phyloP scores from a whole-genome alignment of 1,140 invertebrate species.

The Temnothorax longispinosus region DNA sequence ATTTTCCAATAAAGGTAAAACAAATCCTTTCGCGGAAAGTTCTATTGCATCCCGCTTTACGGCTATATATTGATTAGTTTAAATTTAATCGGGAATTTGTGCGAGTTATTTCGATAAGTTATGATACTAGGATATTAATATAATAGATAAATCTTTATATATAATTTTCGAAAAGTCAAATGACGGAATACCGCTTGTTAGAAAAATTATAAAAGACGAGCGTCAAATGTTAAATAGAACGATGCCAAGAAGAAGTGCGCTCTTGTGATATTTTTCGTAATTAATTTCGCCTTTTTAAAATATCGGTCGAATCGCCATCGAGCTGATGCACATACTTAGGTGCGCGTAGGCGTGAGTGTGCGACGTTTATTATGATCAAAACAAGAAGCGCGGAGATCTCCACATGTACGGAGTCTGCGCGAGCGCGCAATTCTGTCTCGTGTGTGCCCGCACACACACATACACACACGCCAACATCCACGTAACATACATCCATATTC shows the following conservation, averaged over 20 bases:
- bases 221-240: background rate
- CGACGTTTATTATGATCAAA: slow-evolving; percentile 27
- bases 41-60: background rate
- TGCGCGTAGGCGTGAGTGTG: background rate
- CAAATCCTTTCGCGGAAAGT: background rate
- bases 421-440: background rate
- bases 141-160: background rate
- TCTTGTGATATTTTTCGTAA: background rate
- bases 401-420: slow-evolving; percentile 35
- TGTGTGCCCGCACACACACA: background rate
- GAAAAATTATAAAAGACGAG: background rate
- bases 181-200: too few species aligned
- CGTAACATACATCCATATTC: background rate
- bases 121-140: background rate
- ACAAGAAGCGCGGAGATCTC: slow-evolving; percentile 22
- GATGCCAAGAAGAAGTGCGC: background rate
- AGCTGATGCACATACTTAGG: background rate
- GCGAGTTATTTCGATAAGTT: background rate
- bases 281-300: background rate
- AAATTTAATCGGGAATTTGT: background rate
- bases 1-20: background rate
- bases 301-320: background rate
- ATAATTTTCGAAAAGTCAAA: background rate
- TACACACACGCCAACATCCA: background rate
- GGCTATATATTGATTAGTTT: background rate